phyloP scores from a whole-genome alignment of 1,140 invertebrate species.

The Aradophagus sp. region DNA sequence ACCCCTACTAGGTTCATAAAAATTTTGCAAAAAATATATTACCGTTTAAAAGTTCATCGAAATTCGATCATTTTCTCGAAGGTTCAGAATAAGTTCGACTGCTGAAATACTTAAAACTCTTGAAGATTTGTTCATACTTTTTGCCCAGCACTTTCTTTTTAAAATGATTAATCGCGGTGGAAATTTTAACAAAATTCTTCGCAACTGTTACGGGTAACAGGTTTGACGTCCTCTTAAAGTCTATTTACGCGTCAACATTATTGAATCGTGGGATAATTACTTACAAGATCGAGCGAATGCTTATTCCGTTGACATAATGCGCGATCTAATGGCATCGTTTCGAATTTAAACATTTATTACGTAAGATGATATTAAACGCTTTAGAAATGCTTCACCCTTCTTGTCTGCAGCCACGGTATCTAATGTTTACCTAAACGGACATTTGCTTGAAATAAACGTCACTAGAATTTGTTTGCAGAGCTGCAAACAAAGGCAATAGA shows the following conservation, averaged over 20 bases:
- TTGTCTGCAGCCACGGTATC: conserved; percentile 28
- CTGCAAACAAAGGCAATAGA: neutral
- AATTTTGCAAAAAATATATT: too few relatives aligned
- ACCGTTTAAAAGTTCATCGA: too few relatives aligned
- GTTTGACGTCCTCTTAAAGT: conserved; percentile 28
- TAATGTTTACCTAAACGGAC: conserved; percentile 25
- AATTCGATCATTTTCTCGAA: too few relatives aligned
- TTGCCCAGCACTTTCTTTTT: too few relatives aligned
- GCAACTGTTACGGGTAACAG: conserved; percentile 10
- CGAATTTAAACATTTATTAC: conserved; percentile 46
- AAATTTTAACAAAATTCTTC: too few relatives aligned
- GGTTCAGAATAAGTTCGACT: too few relatives aligned
- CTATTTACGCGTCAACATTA: conserved; percentile 27
- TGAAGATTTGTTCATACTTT: too few relatives aligned
- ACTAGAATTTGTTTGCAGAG: conserved; percentile 1
- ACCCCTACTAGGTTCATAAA: too few relatives aligned
- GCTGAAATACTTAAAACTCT: too few relatives aligned
- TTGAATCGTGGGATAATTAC: conserved; percentile 48
- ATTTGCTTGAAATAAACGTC: conserved; percentile 22
- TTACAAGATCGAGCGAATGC: conserved; percentile 30
- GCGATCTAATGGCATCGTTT: conserved; percentile 49
- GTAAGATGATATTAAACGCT: conserved; percentile 51
- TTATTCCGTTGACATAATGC: conserved; percentile 22
- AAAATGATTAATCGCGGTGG: too few relatives aligned
- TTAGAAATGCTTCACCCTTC: conserved; percentile 38